These are phyloP conservation scores for Tragulus kanchil DNA, from an alignment of 2,113 vertebrate genomes.

Conservation along the genomic window DNA sequence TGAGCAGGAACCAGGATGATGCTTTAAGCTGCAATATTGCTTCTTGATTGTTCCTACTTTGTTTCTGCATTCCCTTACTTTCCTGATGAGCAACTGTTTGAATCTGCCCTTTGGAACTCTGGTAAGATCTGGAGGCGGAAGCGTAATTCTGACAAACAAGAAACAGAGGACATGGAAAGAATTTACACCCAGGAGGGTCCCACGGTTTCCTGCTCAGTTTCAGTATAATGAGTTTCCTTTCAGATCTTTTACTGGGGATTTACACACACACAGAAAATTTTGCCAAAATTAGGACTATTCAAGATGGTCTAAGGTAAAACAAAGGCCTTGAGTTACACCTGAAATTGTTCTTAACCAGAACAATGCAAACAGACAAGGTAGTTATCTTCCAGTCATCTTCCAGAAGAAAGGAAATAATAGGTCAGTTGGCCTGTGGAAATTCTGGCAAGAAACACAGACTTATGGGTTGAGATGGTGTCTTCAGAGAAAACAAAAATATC, in stretches of 20 bases:
- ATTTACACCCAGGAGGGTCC: neutral
- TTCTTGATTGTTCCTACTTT: neutral
- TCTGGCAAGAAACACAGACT: neutral
- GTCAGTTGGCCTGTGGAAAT: neutral
- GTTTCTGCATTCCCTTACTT: neutral
- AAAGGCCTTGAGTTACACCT: neutral
- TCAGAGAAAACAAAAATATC: constrained; percentile 10
- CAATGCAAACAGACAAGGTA: neutral
- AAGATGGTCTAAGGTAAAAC: neutral
- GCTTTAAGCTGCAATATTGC: neutral
- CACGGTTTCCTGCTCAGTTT: neutral
- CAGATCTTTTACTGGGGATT: neutral
- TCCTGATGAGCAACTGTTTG: neutral
- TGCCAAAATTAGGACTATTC: neutral
- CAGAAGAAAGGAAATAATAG: neutral
- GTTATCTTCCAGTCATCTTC: neutral
- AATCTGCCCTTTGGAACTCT: neutral
- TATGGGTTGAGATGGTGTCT: neutral
- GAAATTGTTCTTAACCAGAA: neutral
- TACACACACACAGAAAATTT: neutral
- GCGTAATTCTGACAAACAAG: neutral
- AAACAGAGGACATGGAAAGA: neutral
- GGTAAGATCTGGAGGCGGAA: neutral
- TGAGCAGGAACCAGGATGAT: neutral
- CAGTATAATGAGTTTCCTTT: neutral